These are phyloP conservation scores for Standfussiana lucernea DNA, from an alignment of 2,888 invertebrate genomes.

Conservation along the genomic window DNA sequence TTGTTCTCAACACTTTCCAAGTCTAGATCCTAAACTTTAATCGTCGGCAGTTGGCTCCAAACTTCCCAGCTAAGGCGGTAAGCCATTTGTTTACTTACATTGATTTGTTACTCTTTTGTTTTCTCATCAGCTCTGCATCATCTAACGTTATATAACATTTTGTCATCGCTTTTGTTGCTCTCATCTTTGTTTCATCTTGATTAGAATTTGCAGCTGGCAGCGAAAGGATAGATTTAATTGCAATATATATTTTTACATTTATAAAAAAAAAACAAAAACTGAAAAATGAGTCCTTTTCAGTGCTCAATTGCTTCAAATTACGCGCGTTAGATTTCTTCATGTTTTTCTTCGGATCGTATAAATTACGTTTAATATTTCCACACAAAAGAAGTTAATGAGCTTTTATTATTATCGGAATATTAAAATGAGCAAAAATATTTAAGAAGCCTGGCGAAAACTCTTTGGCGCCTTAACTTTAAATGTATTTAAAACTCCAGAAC, in stretches of 20 bases:
- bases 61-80: constrained; percentile 80
- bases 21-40: constrained; percentile 73
- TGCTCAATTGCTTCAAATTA: not conserved
- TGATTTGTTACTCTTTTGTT: constrained; percentile 70
- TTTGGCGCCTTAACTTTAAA: constrained; percentile 70
- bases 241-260: constrained; percentile 3
- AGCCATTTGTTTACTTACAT: constrained; percentile 79
- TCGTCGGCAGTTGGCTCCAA: constrained; percentile 68
- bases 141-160: constrained; percentile 79
- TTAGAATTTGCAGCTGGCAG: constrained; percentile 65
- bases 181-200: constrained; percentile 59
- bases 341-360: not conserved
- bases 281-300: constrained; percentile 14
- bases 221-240: constrained; percentile 31
- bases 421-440: constrained; percentile 22
- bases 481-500: constrained; percentile 6
- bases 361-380: not conserved
- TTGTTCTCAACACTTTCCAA: constrained; percentile 66
- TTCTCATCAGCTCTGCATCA: constrained; percentile 69
- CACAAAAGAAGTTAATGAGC: not conserved
- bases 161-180: constrained; percentile 65
- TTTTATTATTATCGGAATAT: not conserved
- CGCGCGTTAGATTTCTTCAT: not conserved
- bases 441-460: constrained; percentile 67
- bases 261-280: not conserved